These are phyloP conservation scores for Drosophila obscura DNA, from an alignment of 1,140 invertebrate genomes.

Conservation along the genomic window DNA sequence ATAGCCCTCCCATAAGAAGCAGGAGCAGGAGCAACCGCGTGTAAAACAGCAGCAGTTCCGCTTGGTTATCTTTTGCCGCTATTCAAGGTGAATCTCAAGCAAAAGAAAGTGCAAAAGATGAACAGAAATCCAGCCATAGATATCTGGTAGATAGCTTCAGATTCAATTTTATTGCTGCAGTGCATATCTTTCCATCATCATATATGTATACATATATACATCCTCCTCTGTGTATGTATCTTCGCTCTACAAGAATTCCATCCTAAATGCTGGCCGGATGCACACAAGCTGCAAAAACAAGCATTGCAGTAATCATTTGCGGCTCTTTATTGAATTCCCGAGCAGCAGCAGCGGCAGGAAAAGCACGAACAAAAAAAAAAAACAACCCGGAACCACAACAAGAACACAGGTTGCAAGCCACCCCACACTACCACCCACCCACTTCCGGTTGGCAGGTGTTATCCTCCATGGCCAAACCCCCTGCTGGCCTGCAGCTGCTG, in stretches of 20 bases:
- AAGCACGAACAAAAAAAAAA: slow-evolving; percentile 20
- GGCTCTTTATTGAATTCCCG: slow-evolving; percentile 71
- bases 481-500: slow-evolving; percentile 2
- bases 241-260: neutral
- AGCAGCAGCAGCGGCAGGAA: slow-evolving; percentile 8
- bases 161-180: neutral
- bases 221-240: too few species aligned
- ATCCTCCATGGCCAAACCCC: neutral
- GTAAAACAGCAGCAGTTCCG: slow-evolving; percentile 44
- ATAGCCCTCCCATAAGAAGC: slow-evolving; percentile 29
- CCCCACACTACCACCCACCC: neutral
- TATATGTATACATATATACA: too few species aligned
- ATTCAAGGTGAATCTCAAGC: slow-evolving; percentile 21
- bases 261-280: slow-evolving; percentile 55
- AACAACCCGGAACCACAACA: slow-evolving; percentile 42
- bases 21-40: slow-evolving; percentile 31
- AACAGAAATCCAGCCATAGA: slow-evolving; percentile 21
- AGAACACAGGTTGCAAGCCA: too few species aligned
- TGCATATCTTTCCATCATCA: slow-evolving; percentile 6
- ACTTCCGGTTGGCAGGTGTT: slow-evolving; percentile 56
- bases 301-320: slow-evolving; percentile 60
- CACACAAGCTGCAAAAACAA: slow-evolving; percentile 50
- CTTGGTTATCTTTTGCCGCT: slow-evolving; percentile 31
- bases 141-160: neutral
- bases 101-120: slow-evolving; percentile 4